Evolutionary conservation across 2,113 vertebrate species (phyloP), one percentile per base, ranked within the genome.

Genomic region (Amphiprion ocellaris): DNA sequence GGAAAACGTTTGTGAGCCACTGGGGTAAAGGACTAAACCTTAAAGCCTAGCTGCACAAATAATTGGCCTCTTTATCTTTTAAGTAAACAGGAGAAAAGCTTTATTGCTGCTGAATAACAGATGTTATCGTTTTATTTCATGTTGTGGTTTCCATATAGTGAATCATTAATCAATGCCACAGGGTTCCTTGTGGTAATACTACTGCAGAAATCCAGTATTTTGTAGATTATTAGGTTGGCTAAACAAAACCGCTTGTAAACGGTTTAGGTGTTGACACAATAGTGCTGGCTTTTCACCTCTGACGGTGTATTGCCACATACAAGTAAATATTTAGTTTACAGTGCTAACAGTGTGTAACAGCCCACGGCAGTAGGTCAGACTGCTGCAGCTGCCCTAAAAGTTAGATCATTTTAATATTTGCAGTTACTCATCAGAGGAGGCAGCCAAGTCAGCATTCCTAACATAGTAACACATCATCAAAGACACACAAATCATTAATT

Each of bases 321-420:
- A 12, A 37, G 55, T 59, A 80, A 80, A 79, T 77, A 75, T 87
- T 85, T 44, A 63, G 21, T 41, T 79, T 60, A 16, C 37, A 62
- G 26, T 53, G 52, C 61, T 64, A 49, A 67, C 59, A 24, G 16
- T 21, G 59, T 65, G 24, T 30, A 63, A 69, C 56, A 15, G 44
- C 78, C 50, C 21, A 4, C 70, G 61, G 56, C 33, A 26, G 14
- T 24, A 11, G 44, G 14, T 17, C 60, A 19, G 23, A 1, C 28
- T 55, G 23, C 21, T 37, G 9, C 23, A 12, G 62, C 21, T 24
- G 10, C 15, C 23, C 17, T 4, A 4, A 30, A 33, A 70, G 70
- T 69, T 19, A 58, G 16, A 28, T 44, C 0, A 55, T 15, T 69
- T 55, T 17, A 47, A 55, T 46, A 55, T 19, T 28, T 16, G 41